Conservation (phyloP, 2,888 invertebrate species). For the Heliconius sara region DNA sequence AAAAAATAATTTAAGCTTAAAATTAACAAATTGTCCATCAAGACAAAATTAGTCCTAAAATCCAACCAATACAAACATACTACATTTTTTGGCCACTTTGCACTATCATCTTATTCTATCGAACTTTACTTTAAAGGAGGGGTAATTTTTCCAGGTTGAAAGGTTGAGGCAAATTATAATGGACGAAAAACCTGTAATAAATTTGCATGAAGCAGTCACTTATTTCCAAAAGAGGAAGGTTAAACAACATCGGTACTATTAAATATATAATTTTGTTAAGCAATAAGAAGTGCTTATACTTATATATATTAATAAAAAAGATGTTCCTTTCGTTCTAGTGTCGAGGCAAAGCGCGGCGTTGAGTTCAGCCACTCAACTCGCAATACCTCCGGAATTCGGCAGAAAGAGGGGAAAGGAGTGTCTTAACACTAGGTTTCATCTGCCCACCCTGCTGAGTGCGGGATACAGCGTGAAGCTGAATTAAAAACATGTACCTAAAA, state of each 20-base stretch:
- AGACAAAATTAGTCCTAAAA: neutral
- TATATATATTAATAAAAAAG: neutral
- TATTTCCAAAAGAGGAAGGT: slow-evolving; percentile 60
- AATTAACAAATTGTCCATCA: neutral
- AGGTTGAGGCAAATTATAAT: slow-evolving; percentile 64
- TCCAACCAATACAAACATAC: neutral
- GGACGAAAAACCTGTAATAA: slow-evolving; percentile 64
- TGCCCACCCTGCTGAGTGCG: no score
- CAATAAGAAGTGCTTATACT: neutral
- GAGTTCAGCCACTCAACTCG: no score
- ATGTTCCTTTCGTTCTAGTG: neutral
- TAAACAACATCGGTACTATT: slow-evolving; percentile 41
- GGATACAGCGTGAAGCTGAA: no score
- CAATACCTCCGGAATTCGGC: no score
- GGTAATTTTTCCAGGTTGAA: slow-evolving; percentile 59
- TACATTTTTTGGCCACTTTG: no score
- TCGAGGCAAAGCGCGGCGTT: no score
- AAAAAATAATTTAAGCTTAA: neutral
- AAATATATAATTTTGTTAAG: neutral
- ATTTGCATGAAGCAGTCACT: slow-evolving; percentile 67
- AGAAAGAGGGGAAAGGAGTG: no score
- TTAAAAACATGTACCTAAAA: neutral
- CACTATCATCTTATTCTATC: no score
- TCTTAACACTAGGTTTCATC: no score
- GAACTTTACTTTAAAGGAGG: neutral